Percentiles rank a stretch among this genome's conserved stretches.
phyloP scores from a whole-genome alignment of 2,113 vertebrate species.

The Falcunculus frontatus region DNA sequence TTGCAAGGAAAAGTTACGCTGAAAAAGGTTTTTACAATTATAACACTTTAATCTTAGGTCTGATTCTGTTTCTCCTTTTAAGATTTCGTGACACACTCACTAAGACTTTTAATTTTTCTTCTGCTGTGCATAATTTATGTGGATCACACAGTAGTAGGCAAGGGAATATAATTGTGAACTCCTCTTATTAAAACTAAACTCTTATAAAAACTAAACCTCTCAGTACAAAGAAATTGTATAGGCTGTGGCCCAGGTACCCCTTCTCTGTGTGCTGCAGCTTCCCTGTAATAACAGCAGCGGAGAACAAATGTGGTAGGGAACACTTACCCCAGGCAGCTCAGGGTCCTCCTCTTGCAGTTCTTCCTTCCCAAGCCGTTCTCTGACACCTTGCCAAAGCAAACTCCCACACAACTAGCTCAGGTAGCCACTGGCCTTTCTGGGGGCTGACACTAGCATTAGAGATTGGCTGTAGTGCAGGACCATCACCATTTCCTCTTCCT shows the following conservation, averaged over 20 bases:
- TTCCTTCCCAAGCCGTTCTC: neutral
- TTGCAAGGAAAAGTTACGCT: neutral
- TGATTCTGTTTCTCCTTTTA: neutral
- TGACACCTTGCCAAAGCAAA: neutral
- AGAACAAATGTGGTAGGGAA: neutral
- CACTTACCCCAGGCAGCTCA: neutral
- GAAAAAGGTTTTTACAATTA: neutral
- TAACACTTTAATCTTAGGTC: neutral
- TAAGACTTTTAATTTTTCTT: neutral
- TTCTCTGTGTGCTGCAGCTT: neutral
- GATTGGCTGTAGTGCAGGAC: neutral
- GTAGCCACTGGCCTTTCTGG: neutral
- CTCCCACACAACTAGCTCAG: neutral
- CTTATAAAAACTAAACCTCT: neutral
- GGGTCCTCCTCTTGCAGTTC: neutral
- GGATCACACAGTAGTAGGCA: neutral
- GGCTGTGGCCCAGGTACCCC: neutral
- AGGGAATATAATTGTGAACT: neutral
- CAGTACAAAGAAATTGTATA: neutral
- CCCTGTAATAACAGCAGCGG: neutral
- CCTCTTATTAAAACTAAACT: neutral
- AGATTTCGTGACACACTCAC: neutral
- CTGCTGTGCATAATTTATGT: neutral
- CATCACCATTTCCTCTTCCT: slow-evolving; percentile 10
- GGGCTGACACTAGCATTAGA: neutral